Conservation (phyloP, 2,797 vertebrate genomes). For the Karalla daura region DNA sequence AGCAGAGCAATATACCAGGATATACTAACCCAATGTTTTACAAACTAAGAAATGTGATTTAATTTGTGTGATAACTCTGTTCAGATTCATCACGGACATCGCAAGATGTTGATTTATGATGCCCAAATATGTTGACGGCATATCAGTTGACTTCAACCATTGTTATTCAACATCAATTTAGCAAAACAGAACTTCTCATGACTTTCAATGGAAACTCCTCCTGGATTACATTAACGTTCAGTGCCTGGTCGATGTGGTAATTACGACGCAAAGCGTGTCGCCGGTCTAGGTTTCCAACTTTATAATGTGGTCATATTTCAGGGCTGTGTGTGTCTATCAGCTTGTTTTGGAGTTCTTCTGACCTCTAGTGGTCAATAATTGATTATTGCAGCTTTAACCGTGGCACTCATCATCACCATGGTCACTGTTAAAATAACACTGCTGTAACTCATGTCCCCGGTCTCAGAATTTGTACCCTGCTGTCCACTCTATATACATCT, state of each 20-base stretch:
- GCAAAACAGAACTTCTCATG: conserved; percentile 5
- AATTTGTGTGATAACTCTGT: no score
- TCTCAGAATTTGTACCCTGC: conserved; percentile 32
- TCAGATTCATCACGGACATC: no score
- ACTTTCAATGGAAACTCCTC: neutral
- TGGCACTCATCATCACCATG: conserved; percentile 23
- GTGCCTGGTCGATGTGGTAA: conserved; percentile 14
- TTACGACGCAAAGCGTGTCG: conserved; percentile 1
- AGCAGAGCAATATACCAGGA: no score
- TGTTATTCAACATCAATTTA: no score
- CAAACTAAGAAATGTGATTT: no score
- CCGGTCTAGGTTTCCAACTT: conserved; percentile 14
- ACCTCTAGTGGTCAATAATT: conserved; percentile 63
- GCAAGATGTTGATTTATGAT: no score
- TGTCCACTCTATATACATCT: conserved; percentile 38
- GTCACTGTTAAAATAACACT: conserved; percentile 40
- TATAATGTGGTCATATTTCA: conserved; percentile 31
- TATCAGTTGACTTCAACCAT: no score
- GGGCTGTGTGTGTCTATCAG: conserved; percentile 4
- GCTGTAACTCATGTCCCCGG: conserved; percentile 18
- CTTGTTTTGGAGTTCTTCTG: conserved; percentile 62
- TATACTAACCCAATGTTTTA: no score
- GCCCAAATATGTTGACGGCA: no score
- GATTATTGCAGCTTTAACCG: conserved; percentile 47
- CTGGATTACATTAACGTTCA: conserved; percentile 4